Evolutionary conservation across 1,140 invertebrate species (phyloP).

Genomic region (Cryptotermes secundus): DNA sequence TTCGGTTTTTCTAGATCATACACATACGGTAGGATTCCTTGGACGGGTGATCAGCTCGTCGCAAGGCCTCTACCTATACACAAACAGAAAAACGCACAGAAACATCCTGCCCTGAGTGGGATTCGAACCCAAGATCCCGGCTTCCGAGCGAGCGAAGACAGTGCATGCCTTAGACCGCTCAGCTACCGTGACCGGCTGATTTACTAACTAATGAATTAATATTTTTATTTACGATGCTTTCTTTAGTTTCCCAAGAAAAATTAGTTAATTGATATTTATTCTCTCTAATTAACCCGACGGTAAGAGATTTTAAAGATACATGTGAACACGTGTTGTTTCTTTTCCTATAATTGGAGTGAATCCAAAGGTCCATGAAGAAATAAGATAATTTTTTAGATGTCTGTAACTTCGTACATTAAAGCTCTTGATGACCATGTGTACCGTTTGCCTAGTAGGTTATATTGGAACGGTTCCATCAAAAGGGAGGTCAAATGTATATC

Average conservation of each 20-base stretch:
- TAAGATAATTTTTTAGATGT: background rate
- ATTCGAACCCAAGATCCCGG: too few relatives aligned
- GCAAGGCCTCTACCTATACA: too few relatives aligned
- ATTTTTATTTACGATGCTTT: background rate
- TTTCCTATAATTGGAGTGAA: background rate
- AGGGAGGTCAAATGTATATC: background rate
- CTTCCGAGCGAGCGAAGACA: too few relatives aligned
- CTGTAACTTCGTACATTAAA: background rate
- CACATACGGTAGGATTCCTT: too few relatives aligned
- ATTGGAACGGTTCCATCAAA: constrained; percentile 2
- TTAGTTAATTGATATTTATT: background rate
- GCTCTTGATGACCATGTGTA: background rate
- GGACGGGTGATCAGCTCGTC: too few relatives aligned
- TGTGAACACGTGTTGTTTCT: background rate
- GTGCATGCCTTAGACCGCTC: too few relatives aligned
- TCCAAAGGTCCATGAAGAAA: background rate
- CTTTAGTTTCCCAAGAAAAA: background rate
- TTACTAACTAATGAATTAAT: background rate
- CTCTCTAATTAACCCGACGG: background rate
- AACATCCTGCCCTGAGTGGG: too few relatives aligned
- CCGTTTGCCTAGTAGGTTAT: background rate
- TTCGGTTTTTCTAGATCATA: too few relatives aligned
- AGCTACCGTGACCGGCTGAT: too few relatives aligned
- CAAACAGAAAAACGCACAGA: too few relatives aligned
- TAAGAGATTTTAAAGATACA: background rate